Conservation (phyloP, 2,888 invertebrate genomes). For the Acleris emargana region DNA sequence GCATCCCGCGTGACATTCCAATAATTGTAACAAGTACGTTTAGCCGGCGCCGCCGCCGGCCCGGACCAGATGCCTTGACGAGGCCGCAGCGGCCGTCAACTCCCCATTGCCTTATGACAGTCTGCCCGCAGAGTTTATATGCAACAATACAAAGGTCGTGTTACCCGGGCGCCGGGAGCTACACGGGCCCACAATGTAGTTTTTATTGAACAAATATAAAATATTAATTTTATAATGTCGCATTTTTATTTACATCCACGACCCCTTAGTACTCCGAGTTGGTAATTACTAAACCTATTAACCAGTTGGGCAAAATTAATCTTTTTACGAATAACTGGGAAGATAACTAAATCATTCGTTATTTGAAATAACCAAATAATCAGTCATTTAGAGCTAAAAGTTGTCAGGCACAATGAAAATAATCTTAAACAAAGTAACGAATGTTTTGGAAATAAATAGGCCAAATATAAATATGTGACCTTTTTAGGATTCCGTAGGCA, state of each 20-base stretch:
- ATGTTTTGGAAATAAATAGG: too few relatives aligned
- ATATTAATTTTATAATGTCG: slow-evolving; percentile 83
- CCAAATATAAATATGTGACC: too few relatives aligned
- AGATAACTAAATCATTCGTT: too few relatives aligned
- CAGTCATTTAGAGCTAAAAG: too few relatives aligned
- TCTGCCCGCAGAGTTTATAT: slow-evolving; percentile 84
- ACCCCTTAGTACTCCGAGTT: neutral
- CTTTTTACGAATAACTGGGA: too few relatives aligned
- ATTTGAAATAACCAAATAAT: too few relatives aligned
- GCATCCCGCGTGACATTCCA: slow-evolving; percentile 82
- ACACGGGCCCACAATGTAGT: slow-evolving; percentile 83
- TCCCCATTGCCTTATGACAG: slow-evolving; percentile 82
- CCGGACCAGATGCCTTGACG: slow-evolving; percentile 73
- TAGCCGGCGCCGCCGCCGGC: slow-evolving; percentile 55
- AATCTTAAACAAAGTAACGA: too few relatives aligned
- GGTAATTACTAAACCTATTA: too few relatives aligned
- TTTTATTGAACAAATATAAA: slow-evolving; percentile 84
- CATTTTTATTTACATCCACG: slow-evolving; percentile 57
- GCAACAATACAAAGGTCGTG: slow-evolving; percentile 84
- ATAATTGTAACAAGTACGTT: slow-evolving; percentile 70
- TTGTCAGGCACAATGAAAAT: too few relatives aligned
- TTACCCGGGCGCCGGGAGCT: slow-evolving; percentile 81
- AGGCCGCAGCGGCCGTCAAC: slow-evolving; percentile 61
- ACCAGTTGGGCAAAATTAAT: too few relatives aligned
- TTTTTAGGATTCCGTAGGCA: too few relatives aligned